Evolutionary conservation across 2,113 vertebrate species (phyloP), one percentile per base, ranked within the genome.

Genomic region (Trichomycterus rosablanca): DNA sequence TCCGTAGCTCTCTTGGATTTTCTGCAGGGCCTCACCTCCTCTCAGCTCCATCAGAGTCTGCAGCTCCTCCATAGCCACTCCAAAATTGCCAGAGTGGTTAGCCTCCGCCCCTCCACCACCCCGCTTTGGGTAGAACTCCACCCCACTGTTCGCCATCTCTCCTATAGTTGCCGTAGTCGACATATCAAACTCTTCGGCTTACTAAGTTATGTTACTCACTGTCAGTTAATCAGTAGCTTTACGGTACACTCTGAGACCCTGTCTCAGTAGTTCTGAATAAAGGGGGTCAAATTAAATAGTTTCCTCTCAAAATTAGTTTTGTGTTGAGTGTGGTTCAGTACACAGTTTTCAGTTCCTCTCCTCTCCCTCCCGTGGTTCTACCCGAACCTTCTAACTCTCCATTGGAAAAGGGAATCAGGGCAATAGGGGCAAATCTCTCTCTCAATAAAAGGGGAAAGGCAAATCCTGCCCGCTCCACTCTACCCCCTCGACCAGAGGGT

Each of bases 71-170:
- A 93, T 70, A 0, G 89, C 87, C 68, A 89, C 90, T 70, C 86
- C 89, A 24, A 92, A 93, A 63, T 91, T 89, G 65, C 86, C 90
- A 1, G 85, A 79, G 14, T 84, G 82, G 71, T 86, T 85, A 50
- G 77, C 80, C 20, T 87, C 88, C 9, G 76, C 70, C 45, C 77
- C 63, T 34, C 73, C 64, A 49, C 80, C 67, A 26, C 66, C 43
- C 4, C 75, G 79, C 74, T 93, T 93, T 68, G 91, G 89, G 75
- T 91, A 91, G 80, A 92, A 91, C 78, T 92, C 93, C 69, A 92
- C 89, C n/a, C 88, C 84, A 14, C 92, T 95, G 83, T 94, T 95
- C 23, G 89, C 91, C 84, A 94, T 87, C 73, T 95, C 92, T 1
- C 90, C 92, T 90, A 95, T 92, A 0, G 83, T 86, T 65, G 76